phyloP scores from a whole-genome alignment of 2,888 invertebrate genomes.

The Lysandra bellargus region DNA sequence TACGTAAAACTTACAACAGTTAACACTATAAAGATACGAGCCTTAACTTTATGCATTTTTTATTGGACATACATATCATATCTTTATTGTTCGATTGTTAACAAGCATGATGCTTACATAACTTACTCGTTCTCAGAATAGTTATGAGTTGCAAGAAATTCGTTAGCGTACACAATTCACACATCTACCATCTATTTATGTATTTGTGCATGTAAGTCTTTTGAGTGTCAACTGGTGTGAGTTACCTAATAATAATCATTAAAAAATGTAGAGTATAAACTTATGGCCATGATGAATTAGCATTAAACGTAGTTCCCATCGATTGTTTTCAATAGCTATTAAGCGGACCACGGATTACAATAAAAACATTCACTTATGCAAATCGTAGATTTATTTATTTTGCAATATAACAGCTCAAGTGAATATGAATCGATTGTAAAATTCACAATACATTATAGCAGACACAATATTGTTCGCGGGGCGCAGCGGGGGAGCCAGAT shows the following conservation, averaged over 20 bases:
- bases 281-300: too few species aligned
- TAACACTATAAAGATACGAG: not conserved
- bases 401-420: slow-evolving; percentile 46
- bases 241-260: too few species aligned
- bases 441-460: slow-evolving; percentile 72
- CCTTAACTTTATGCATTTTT: not conserved
- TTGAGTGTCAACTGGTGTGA: too few species aligned
- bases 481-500: slow-evolving; percentile 74
- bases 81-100: slow-evolving; percentile 14
- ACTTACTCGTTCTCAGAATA: not conserved
- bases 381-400: slow-evolving; percentile 35
- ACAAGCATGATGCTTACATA: slow-evolving; percentile 7
- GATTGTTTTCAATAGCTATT: not conserved
- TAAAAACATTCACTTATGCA: slow-evolving; percentile 15
- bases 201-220: too few species aligned
- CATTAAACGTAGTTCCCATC: slow-evolving; percentile 17
- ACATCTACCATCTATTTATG: not conserved
- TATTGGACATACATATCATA: slow-evolving; percentile 7
- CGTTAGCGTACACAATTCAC: not conserved
- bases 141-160: slow-evolving; percentile 9
- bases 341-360: slow-evolving; percentile 29
- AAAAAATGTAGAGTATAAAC: too few species aligned
- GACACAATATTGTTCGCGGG: slow-evolving; percentile 78
- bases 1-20: not conserved
- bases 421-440: slow-evolving; percentile 75